Evolutionary conservation across 2,113 vertebrate species (phyloP).

Genomic region (Muntiacus muntjak): DNA sequence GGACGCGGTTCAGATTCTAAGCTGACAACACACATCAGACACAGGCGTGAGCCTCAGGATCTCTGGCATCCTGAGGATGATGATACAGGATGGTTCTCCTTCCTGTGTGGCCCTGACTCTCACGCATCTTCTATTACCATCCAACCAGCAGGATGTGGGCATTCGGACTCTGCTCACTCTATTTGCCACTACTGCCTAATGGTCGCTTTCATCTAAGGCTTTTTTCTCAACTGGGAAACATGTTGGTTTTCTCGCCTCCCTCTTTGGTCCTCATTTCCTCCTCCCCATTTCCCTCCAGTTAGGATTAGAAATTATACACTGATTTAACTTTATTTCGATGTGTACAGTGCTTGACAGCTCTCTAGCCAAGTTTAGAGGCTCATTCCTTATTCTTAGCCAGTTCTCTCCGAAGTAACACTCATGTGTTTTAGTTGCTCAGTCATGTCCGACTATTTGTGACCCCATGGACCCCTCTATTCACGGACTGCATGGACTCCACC

Average conservation of each 20-base stretch:
- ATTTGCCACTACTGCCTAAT: not conserved
- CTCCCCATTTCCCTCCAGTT: not conserved
- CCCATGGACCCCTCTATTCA: not conserved
- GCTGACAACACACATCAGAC: not conserved
- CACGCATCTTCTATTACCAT: rapidly evolving
- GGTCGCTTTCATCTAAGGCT: rapidly evolving
- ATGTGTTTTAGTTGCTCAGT: not conserved
- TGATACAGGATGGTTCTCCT: not conserved
- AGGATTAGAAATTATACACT: not conserved
- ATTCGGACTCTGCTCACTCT: not conserved
- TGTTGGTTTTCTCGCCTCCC: no score
- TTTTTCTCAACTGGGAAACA: not conserved
- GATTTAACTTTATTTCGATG: not conserved
- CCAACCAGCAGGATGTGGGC: no score
- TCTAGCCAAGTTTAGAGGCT: not conserved
- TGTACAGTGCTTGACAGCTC: no score
- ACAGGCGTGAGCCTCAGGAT: not conserved
- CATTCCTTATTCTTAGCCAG: not conserved
- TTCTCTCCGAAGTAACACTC: not conserved
- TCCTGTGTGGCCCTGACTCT: not conserved
- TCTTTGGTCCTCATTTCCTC: not conserved
- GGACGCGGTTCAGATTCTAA: rapidly evolving
- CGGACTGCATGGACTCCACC: rapidly evolving
- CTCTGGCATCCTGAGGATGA: not conserved
- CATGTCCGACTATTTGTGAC: not conserved